Percentiles rank a stretch among this genome's conserved stretches.
Conservation (phyloP, 2,797 vertebrate genomes). For the Limosa lapponica region DNA sequence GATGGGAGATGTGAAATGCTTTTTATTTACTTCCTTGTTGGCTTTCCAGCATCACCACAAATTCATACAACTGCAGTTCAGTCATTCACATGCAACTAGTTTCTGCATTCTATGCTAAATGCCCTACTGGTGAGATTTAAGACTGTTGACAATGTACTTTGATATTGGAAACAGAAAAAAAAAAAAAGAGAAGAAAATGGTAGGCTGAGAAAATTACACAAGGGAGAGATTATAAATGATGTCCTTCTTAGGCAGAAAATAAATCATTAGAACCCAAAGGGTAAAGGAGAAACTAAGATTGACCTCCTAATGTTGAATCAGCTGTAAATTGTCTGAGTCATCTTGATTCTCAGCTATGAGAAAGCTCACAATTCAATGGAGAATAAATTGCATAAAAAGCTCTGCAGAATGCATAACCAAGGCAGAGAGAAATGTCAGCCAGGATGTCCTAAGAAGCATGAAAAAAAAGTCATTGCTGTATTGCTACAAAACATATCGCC, state of each 20-base stretch:
- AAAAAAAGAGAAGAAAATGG: background rate
- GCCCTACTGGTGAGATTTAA: background rate
- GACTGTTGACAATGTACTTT: background rate
- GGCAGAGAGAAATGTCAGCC: background rate
- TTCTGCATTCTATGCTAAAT: background rate
- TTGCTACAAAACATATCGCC: background rate
- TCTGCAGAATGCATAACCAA: background rate
- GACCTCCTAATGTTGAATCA: conserved; percentile 46
- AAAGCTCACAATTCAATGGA: background rate
- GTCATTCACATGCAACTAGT: background rate
- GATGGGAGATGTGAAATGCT: background rate
- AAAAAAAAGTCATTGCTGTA: background rate
- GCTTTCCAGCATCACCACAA: background rate
- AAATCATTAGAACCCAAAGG: background rate
- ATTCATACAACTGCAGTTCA: background rate
- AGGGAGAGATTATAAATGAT: background rate
- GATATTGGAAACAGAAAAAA: background rate
- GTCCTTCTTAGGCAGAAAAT: background rate
- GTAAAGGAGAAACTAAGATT: conserved; percentile 24
- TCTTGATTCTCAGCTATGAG: background rate
- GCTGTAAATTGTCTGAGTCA: conserved; percentile 49
- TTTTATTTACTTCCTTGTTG: background rate
- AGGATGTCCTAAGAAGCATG: background rate
- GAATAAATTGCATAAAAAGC: conserved; percentile 41
- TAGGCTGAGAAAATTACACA: background rate